Evolutionary conservation across 2,888 invertebrate species (phyloP).

Genomic region (Tenthredo amoena): DNA sequence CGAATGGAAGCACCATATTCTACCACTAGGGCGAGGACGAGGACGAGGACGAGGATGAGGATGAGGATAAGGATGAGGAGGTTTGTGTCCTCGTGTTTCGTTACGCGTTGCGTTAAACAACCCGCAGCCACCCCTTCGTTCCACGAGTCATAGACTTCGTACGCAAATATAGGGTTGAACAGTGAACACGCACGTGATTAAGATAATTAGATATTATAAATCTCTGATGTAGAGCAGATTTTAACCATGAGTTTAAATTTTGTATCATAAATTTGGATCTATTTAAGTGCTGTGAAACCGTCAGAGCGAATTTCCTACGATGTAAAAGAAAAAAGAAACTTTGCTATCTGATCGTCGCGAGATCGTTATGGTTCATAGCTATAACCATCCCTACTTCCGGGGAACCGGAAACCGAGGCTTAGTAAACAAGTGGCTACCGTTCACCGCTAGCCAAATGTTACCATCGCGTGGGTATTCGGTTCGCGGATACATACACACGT

Average conservation of each 20-base stretch:
- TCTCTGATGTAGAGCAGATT: not conserved
- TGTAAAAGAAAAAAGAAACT: not conserved
- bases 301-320: constrained; percentile 3
- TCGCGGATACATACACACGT: not conserved
- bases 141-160: not conserved
- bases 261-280: not conserved
- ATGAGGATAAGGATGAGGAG: not conserved
- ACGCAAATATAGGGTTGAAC: not conserved
- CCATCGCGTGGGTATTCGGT: not conserved
- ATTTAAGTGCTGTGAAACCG: not conserved
- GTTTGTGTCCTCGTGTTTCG: not conserved
- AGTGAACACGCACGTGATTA: not conserved
- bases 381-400: constrained; percentile 15
- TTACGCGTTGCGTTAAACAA: constrained; percentile 22
- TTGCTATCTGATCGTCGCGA: constrained; percentile 3
- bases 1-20: constrained; percentile 29
- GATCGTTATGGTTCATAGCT: not conserved
- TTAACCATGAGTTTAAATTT: not conserved
- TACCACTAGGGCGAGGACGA: not conserved
- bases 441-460: constrained; percentile 44
- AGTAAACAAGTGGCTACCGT: constrained; percentile 33
- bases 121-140: not conserved
- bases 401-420: constrained; percentile 18
- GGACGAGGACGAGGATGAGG: not conserved
- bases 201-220: not conserved